phyloP scores from a whole-genome alignment of 2,113 vertebrate species.

The Phaetusa simplex region DNA sequence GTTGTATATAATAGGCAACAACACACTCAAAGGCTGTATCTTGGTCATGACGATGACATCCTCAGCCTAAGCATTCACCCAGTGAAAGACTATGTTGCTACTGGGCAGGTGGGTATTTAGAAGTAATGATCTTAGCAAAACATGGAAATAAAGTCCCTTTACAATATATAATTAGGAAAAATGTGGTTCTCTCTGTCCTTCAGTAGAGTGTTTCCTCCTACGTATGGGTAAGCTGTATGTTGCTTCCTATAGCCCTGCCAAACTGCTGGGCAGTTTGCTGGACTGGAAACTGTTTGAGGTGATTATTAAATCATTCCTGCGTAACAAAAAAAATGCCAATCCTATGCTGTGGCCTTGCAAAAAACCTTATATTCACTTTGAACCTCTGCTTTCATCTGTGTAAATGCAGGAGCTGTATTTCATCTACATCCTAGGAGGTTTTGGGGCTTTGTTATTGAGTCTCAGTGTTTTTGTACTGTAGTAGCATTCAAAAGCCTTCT shows the following conservation, averaged over 20 bases:
- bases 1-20: conserved; percentile 89
- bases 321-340: not conserved
- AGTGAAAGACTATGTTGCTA: conserved; percentile 91
- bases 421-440: not conserved
- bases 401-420: not conserved
- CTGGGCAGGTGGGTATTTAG: conserved; percentile 83
- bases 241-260: not conserved
- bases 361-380: not conserved
- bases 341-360: not conserved
- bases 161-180: not conserved
- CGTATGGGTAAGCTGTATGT: fast-evolving
- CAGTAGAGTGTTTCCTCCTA: not conserved
- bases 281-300: not conserved
- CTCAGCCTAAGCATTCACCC: conserved; percentile 91
- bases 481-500: not conserved
- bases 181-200: not conserved
- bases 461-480: not conserved
- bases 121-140: not conserved
- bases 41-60: conserved; percentile 94
- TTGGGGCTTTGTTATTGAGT: not conserved
- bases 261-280: not conserved
- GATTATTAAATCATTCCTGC: not conserved
- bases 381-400: not conserved
- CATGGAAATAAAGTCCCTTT: not conserved
- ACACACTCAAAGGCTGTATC: conserved; percentile 92